Evolutionary conservation across 2,888 invertebrate genomes (phyloP), one percentile per base, ranked within the genome.

Genomic region (Pandemis heparana): DNA sequence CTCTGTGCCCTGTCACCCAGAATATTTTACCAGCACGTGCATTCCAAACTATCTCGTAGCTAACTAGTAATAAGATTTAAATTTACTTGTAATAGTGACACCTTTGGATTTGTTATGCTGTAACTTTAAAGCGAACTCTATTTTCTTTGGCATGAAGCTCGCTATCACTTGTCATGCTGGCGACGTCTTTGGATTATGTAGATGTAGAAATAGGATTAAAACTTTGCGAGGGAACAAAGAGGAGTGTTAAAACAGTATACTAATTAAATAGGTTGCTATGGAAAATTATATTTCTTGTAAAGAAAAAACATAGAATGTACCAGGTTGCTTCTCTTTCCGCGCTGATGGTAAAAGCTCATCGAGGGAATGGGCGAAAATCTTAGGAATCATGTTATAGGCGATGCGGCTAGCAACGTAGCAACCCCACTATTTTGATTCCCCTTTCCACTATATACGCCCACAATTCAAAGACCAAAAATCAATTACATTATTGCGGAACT

Each of bases 131-230:
- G 51, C 23, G 32, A 74, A 38, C 64, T 65, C 65, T 74, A 69
- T 70, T 65, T 65, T 32, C 60, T 61, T 38, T 65, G 51, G 6
- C 41, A 53, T 65, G 65, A 64, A 65, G 61, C 60, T 16, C 23
- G 70, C 59, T 74, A 43, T 74, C 70, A 43, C 60, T 74, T 65
- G 69, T 70, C 69, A 60, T 48, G 68, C 64, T 46, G 63, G 23
- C 68, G 38, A 51, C 64, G 74, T 61, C 65, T 74, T 74, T 70
- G 64, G 69, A 74, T 74, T 74, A 74, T 74, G 74, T 64, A 74
- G 74, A 74, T 74, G 74, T 74, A 60, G 69, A 65, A 74, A 74
- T 65, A 60, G 74, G 74, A 74, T 74, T 74, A 74, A 69, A 74
- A 74, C 69, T 74, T 69, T 32, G 43, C 51, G 32, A 53, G 38